Evolutionary conservation across 1,140 invertebrate genomes (phyloP), one percentile per base, ranked within the genome.

Genomic region (Leptonema lineaticorne): DNA sequence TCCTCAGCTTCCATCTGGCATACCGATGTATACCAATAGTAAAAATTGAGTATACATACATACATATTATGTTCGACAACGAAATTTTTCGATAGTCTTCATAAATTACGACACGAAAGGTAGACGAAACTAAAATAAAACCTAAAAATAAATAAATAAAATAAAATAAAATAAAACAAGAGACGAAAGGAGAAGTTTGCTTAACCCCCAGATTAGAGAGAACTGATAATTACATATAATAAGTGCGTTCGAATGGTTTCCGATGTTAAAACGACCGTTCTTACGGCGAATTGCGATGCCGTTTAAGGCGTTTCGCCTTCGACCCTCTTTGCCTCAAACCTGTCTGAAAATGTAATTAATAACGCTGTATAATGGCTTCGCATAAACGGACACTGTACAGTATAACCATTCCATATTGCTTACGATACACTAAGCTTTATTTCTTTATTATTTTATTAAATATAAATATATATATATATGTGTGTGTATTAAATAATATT

Each of bases 261-360:
- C 58, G 60, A 20, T 0, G 5, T n/a, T 1, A 58, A 24, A 69
- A 69, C 28, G 70, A 4, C 33, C 26, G 29, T 46, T 26, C 27
- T 11, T 22, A 14, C 27, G 9, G 26, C 22, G 7, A n/a, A n/a
- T n/a, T 8, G 57, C 27, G 24, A 7, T 11, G 66, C 30, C 28
- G 29, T 45, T 69, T 69, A 50, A 0, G 63, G 2, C 67, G 6
- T 65, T 72, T 30, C 9, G 9, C 46, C 5, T 27, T 56, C 9
- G 18, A 45, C 62, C 20, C 59, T 62, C 63, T 67, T 71, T 71
- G 69, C 63, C 63, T 72, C 67, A 72, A 72, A 72, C 67, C 67
- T 63, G 70, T 67, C 70, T 69, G 70, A 69, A 69, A 72, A 69
- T 72, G 67, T 72, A 72, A 72, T 72, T 72, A 72, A 72, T 72